Conservation (phyloP, 2,113 vertebrate genomes). For the Toxostoma redivivum region DNA sequence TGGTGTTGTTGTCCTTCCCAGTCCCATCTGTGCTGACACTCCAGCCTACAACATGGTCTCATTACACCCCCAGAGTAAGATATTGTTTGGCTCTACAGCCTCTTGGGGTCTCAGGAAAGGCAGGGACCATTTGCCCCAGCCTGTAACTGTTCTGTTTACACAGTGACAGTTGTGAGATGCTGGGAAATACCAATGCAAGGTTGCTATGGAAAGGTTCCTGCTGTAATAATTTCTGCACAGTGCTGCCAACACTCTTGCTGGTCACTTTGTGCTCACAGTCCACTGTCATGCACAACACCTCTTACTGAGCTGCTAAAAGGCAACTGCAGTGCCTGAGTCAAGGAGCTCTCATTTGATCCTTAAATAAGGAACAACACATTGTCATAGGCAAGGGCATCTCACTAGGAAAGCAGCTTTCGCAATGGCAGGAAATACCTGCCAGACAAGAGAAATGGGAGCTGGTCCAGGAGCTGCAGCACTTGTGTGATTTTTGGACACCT, state of each 20-base stretch:
- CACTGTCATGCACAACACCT: background rate
- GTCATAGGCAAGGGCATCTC: background rate
- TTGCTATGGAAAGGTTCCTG: background rate
- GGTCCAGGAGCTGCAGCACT: background rate
- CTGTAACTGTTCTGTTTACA: background rate
- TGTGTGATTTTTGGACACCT: background rate
- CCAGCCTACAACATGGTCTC: accelerated
- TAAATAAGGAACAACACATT: background rate
- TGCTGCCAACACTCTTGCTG: background rate
- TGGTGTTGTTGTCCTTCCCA: background rate
- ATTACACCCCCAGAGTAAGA: background rate
- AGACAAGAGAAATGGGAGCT: background rate
- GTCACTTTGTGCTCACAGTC: background rate
- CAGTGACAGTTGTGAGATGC: background rate
- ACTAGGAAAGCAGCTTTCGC: background rate
- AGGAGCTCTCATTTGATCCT: background rate
- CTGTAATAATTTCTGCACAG: background rate
- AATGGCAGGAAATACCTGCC: constrained; percentile 25
- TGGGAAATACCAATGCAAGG: background rate
- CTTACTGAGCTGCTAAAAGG: background rate
- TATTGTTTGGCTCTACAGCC: background rate
- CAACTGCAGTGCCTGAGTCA: background rate
- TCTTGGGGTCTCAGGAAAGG: background rate
- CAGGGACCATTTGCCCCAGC: background rate
- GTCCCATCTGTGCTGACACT: accelerated